phyloP scores from a whole-genome alignment of 1,140 invertebrate species.

The Zaprionus kolodkinae region DNA sequence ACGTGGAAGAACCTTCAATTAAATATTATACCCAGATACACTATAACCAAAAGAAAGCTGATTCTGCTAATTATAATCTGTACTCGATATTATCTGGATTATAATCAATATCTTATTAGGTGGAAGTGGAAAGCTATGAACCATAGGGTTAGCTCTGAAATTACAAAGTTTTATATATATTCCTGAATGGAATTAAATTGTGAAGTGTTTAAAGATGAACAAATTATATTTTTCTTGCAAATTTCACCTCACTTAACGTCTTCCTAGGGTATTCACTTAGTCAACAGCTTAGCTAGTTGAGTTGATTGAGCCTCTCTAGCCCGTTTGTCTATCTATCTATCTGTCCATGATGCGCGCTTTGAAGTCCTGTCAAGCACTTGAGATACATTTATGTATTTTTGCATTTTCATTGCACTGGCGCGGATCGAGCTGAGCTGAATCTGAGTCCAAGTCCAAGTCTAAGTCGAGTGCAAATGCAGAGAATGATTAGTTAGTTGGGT shows the following conservation, averaged over 20 bases:
- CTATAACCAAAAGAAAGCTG: no score
- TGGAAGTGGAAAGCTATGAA: no score
- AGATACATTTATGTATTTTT: constrained; percentile 82
- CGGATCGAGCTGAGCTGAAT: not conserved
- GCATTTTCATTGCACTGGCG: constrained; percentile 71
- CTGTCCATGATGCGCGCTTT: constrained; percentile 74
- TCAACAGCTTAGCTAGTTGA: not conserved
- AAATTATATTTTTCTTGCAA: no score
- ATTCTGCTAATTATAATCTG: no score
- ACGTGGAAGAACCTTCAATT: no score
- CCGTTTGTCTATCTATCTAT: constrained; percentile 29
- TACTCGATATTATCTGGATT: no score
- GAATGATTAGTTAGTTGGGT: constrained; percentile 77
- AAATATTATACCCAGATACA: no score
- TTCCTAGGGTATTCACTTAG: constrained; percentile 26
- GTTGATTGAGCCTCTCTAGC: not conserved
- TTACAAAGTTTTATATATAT: no score
- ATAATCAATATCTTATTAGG: not conserved
- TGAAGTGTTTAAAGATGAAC: no score
- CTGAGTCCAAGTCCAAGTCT: not conserved
- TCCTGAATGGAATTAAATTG: no score
- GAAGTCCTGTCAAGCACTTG: constrained; percentile 81
- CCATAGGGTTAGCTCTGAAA: not conserved
- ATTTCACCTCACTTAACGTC: no score
- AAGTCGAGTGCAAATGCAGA: constrained; percentile 53